Evolutionary conservation across 2,888 invertebrate species (phyloP).

Genomic region (Ormyrus nitidulus): DNA sequence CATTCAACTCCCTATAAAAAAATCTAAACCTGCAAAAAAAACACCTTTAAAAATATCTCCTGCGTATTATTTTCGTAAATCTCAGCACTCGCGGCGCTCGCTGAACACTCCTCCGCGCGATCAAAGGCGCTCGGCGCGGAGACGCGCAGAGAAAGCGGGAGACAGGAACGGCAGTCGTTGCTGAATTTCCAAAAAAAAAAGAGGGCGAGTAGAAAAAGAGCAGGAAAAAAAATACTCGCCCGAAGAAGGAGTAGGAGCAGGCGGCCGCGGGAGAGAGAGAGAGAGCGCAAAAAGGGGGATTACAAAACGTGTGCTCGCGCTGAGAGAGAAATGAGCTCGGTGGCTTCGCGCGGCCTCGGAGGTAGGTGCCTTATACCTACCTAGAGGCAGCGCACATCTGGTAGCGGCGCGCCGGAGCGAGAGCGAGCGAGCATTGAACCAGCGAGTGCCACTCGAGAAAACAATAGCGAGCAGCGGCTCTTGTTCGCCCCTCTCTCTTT

Average conservation of each 20-base stretch:
- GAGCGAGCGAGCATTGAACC: constrained; percentile 72
- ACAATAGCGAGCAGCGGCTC: constrained; percentile 73
- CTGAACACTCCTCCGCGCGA: too few relatives aligned
- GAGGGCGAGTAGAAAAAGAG: background rate
- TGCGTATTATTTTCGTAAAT: too few relatives aligned
- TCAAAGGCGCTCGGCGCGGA: too few relatives aligned
- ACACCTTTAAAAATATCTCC: too few relatives aligned
- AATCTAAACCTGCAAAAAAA: too few relatives aligned
- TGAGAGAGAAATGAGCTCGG: constrained; percentile 31
- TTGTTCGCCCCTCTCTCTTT: constrained; percentile 58
- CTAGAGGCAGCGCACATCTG: constrained; percentile 68
- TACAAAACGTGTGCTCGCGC: constrained; percentile 15
- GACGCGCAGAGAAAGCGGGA: too few relatives aligned
- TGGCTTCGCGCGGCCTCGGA: background rate
- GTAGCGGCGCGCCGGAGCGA: constrained; percentile 66
- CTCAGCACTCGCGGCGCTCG: too few relatives aligned
- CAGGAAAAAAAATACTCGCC: background rate
- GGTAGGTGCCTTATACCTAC: background rate
- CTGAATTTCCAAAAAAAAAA: constrained; percentile 20
- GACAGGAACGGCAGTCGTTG: background rate
- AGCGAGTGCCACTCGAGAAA: constrained; percentile 75
- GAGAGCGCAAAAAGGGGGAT: background rate
- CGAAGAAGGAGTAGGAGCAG: background rate
- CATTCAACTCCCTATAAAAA: too few relatives aligned
- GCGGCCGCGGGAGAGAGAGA: background rate